These are phyloP conservation scores for Papilio machaon DNA, from an alignment of 1,140 invertebrate genomes.

Conservation along the genomic window DNA sequence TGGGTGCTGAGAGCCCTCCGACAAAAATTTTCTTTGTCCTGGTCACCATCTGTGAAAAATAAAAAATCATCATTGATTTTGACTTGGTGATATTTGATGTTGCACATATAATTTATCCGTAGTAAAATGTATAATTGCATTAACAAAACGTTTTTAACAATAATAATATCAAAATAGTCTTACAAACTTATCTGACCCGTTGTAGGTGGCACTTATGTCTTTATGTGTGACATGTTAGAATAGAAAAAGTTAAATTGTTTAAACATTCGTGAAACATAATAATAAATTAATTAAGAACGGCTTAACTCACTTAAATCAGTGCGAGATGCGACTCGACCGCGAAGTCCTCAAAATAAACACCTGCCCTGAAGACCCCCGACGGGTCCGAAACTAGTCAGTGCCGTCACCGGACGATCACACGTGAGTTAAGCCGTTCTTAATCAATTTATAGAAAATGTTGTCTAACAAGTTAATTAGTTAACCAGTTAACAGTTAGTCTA, in stretches of 20 bases:
- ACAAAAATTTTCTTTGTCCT: slow-evolving; percentile 99
- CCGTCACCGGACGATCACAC: no score
- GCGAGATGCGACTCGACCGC: no score
- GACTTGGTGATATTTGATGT: background rate
- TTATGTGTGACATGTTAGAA: background rate
- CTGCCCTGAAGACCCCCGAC: no score
- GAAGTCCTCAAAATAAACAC: no score
- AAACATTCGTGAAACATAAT: no score
- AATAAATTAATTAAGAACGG: no score
- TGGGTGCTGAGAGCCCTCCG: slow-evolving; percentile 98
- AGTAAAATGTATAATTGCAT: background rate
- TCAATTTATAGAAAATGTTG: no score
- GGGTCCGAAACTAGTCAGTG: no score
- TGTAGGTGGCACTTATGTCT: background rate
- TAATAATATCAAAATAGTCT: background rate
- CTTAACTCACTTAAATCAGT: no score
- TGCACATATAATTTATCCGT: slow-evolving; percentile 14
- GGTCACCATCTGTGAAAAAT: slow-evolving; percentile 96
- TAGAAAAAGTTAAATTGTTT: background rate
- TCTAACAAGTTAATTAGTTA: no score
- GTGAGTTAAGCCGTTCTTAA: no score
- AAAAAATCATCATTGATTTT: slow-evolving; percentile 51
- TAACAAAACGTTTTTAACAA: background rate
- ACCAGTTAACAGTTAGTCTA: no score
- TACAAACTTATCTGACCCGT: background rate